Evolutionary conservation across 2,113 vertebrate genomes (phyloP), one percentile per base, ranked within the genome.

Genomic region (Epinephelus moara): DNA sequence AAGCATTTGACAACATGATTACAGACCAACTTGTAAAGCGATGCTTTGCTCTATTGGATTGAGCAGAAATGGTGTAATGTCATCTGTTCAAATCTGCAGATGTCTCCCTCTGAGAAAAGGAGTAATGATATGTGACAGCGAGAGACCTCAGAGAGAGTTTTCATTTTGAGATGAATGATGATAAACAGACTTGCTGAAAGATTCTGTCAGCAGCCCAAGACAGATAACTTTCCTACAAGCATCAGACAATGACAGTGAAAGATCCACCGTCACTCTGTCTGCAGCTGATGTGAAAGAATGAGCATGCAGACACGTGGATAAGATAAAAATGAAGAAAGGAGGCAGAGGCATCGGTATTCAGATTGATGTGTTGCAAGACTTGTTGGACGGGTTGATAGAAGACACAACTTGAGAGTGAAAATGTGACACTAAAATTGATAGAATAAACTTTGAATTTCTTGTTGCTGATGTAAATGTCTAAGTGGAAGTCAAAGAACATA

Each of bases 171-270:
- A 81, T 90, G 67, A 86, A 75, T 81, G 56, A 89, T 70, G 80
- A 89, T 76, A 74, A 89, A 88, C 56, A 84, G 50, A 64, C 56
- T 60, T n/a, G 17, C 37, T 82, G 67, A 87, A 69, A 74, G 72
- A 83, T 59, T 57, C 27, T 82, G 81, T 84, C 80, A 83, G 60
- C 27, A 55, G 53, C 62, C 33, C 3, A 81, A 81, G 85, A 91
- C 49, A 57, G 70, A 91, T 75, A 66, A 69, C 72, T 70, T 80
- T 62, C 21, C 45, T 30, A 75, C 72, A 82, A 75, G 81, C 77
- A 89, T 66, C 53, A 71, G 70, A 80, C 76, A 78, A 47, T 49
- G 64, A 70, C 82, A 82, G 30, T 4, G 56, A 90, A 64, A 56
- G 55, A 82, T 47, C 47, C 45, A 30, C n/a, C 11, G 6, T 67